Evolutionary conservation across 2,797 vertebrate genomes (phyloP).

Genomic region (Chrosomus eos): DNA sequence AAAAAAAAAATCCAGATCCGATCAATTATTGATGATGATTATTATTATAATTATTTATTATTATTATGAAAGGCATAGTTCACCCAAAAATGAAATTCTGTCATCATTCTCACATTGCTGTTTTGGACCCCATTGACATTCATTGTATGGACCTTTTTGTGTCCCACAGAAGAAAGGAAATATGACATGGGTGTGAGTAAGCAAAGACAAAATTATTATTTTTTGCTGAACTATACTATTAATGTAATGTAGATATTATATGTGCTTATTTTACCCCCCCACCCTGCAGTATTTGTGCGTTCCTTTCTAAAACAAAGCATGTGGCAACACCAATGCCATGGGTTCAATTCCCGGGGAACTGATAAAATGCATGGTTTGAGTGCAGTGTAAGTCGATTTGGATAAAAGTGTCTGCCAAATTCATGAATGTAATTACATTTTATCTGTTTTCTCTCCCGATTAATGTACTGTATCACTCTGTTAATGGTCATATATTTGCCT

Average conservation of each 20-base stretch:
- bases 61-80: too few relatives aligned
- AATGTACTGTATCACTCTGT: constrained; percentile 17
- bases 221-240: not conserved
- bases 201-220: not conserved
- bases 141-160: not conserved
- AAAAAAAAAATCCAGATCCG: not conserved
- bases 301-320: not conserved
- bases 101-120: too few relatives aligned
- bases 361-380: not conserved
- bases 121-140: too few relatives aligned
- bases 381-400: not conserved
- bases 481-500: constrained; percentile 22
- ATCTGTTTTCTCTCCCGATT: constrained; percentile 14
- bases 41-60: too few relatives aligned
- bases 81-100: too few relatives aligned
- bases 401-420: constrained; percentile 12
- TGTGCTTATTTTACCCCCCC: not conserved
- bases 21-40: not conserved
- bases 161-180: not conserved
- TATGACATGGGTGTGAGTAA: not conserved
- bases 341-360: not conserved
- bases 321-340: not conserved
- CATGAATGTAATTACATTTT: constrained; percentile 29
- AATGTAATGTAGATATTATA: not conserved
- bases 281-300: not conserved